Percentiles rank a stretch among this genome's conserved stretches.
These are phyloP conservation scores for Aspidiotus destructor DNA, from an alignment of 2,888 invertebrate species.

Conservation along the genomic window DNA sequence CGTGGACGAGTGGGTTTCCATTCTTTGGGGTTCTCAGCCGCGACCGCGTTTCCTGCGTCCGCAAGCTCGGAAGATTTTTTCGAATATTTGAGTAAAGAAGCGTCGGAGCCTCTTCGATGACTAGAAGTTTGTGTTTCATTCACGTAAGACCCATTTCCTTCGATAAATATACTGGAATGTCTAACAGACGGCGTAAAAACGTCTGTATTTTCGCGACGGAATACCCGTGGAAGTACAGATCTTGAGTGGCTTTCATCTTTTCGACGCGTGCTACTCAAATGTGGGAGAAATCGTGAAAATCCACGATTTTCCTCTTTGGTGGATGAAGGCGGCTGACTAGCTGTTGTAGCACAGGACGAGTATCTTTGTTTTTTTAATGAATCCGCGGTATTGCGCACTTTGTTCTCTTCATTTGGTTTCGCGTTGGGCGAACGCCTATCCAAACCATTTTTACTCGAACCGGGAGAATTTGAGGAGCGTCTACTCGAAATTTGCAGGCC, in stretches of 20 bases:
- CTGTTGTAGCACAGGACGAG: not conserved
- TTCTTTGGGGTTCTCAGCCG: conserved; percentile 40
- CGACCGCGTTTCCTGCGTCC: conserved; percentile 49
- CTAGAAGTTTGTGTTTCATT: conserved; percentile 40
- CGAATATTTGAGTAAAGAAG: conserved; percentile 34
- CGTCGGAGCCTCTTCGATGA: conserved; percentile 39
- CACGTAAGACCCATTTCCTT: conserved; percentile 44
- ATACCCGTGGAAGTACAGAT: conserved; percentile 40
- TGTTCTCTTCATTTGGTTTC: not conserved
- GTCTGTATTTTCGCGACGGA: conserved; percentile 74
- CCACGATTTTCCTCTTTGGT: conserved; percentile 8
- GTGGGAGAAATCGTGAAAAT: not conserved
- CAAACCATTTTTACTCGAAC: not conserved
- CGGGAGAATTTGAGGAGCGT: not conserved
- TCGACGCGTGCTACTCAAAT: conserved; percentile 7
- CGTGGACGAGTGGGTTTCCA: conserved; percentile 54
- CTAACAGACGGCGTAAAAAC: conserved; percentile 60
- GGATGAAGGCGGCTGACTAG: not conserved
- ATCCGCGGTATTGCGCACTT: not conserved
- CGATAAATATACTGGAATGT: conserved; percentile 60
- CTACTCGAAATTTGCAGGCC: not conserved
- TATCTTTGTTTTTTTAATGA: not conserved
- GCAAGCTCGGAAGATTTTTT: conserved; percentile 45
- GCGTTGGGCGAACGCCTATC: no score
- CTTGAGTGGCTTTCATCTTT: conserved; percentile 6